Evolutionary conservation across 2,797 vertebrate genomes (phyloP).

Genomic region (Anomalospiza imberbis): DNA sequence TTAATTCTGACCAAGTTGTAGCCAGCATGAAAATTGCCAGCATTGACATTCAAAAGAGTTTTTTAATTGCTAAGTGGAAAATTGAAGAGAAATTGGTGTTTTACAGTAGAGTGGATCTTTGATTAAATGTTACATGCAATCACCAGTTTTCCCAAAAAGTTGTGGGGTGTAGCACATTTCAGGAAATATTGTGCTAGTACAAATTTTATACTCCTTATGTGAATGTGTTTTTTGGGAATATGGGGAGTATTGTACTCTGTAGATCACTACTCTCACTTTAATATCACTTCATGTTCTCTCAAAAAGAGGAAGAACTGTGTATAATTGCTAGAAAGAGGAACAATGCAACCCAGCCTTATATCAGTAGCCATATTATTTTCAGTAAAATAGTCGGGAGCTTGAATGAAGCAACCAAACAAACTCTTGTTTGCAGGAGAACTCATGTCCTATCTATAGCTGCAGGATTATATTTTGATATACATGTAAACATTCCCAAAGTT

Average conservation of each 20-base stretch:
- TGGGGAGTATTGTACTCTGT: neutral
- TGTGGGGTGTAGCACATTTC: neutral
- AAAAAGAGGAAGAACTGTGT: neutral
- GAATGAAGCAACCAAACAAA: neutral
- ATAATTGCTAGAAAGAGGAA: neutral
- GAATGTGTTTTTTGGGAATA: neutral
- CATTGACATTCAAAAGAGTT: conserved; percentile 6
- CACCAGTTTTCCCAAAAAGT: neutral
- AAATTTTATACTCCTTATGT: neutral
- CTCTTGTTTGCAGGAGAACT: neutral
- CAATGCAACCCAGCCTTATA: neutral
- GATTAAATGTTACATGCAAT: conserved; percentile 13
- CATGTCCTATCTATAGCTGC: neutral
- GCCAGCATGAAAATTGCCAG: neutral
- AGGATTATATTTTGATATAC: neutral
- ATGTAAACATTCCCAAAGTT: neutral
- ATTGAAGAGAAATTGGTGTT: conserved; percentile 29
- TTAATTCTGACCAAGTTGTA: neutral
- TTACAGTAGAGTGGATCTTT: conserved; percentile 6
- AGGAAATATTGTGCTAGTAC: neutral
- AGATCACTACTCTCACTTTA: neutral
- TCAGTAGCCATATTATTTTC: neutral
- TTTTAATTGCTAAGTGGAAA: conserved; percentile 43
- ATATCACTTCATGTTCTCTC: neutral
- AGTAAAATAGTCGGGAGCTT: neutral